phyloP scores from a whole-genome alignment of 1,140 invertebrate genomes.

The Drosophila melanica region DNA sequence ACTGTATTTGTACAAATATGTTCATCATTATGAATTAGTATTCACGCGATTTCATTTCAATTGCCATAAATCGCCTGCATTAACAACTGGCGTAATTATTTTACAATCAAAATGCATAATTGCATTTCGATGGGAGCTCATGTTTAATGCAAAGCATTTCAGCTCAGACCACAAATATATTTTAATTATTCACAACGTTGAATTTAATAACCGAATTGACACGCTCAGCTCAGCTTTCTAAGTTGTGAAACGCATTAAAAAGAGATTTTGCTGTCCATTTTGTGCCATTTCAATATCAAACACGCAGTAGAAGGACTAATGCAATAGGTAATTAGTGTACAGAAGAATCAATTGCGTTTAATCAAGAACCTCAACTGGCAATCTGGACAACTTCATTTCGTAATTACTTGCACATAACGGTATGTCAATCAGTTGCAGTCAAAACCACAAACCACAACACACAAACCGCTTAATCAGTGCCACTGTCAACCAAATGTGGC shows the following conservation, averaged over 20 bases:
- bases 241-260: background rate
- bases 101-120: constrained; percentile 31
- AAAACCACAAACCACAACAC: constrained; percentile 14
- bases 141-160: constrained; percentile 3
- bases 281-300: background rate
- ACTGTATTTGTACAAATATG: too few species aligned
- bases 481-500: background rate
- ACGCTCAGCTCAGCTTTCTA: background rate
- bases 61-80: constrained; percentile 2
- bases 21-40: constrained; percentile 16
- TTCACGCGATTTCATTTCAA: constrained; percentile 12
- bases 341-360: constrained; percentile 8
- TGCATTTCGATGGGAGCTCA: constrained; percentile 18
- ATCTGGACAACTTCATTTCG: background rate
- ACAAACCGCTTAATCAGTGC: constrained; percentile 18
- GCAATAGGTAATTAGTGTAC: background rate
- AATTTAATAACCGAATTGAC: constrained; percentile 13
- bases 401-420: background rate
- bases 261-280: constrained; percentile 1
- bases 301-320: background rate
- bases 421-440: background rate
- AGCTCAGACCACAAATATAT: background rate
- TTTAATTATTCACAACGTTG: constrained; percentile 5
- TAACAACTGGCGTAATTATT: constrained; percentile 21
- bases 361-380: constrained; percentile 6